These are phyloP conservation scores for Mayetiola destructor DNA, from an alignment of 2,888 invertebrate species.

Conservation along the genomic window DNA sequence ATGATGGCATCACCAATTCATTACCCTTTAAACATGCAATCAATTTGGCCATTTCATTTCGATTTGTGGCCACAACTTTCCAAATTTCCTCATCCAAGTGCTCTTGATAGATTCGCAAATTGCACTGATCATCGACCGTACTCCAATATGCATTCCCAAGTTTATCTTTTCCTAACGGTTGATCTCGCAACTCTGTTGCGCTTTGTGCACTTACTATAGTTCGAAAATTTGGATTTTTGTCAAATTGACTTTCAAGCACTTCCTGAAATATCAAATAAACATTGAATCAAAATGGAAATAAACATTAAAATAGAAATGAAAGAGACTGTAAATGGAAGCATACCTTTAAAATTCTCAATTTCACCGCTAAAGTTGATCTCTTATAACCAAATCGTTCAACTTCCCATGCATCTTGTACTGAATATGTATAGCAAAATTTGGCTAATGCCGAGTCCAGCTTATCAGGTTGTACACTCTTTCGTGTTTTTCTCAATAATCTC, in stretches of 20 bases:
- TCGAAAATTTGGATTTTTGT: constrained; percentile 85
- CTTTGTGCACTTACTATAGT: constrained; percentile 64
- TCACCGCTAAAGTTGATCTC: constrained; percentile 74
- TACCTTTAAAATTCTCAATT: constrained; percentile 82
- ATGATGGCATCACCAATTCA: constrained; percentile 41
- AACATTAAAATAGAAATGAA: neutral
- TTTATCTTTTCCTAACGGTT: constrained; percentile 84
- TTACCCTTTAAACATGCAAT: constrained; percentile 63
- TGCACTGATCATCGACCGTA: constrained; percentile 75
- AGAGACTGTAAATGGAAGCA: constrained; percentile 17
- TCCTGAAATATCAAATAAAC: too few species aligned
- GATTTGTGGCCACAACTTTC: constrained; percentile 77
- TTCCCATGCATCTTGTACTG: constrained; percentile 89
- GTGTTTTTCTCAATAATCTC: constrained; percentile 71
- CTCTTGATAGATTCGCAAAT: constrained; percentile 84
- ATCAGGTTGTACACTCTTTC: constrained; percentile 66
- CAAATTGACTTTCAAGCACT: constrained; percentile 87
- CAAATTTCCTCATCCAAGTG: constrained; percentile 93
- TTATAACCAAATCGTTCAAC: constrained; percentile 91
- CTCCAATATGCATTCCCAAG: constrained; percentile 89
- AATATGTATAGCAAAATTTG: constrained; percentile 82
- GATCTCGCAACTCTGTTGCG: constrained; percentile 65
- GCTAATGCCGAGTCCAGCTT: constrained; percentile 83
- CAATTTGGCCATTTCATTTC: constrained; percentile 65
- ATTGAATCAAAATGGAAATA: too few species aligned